Conservation (phyloP, 2,888 invertebrate species). For the Xestia c-nigrum region DNA sequence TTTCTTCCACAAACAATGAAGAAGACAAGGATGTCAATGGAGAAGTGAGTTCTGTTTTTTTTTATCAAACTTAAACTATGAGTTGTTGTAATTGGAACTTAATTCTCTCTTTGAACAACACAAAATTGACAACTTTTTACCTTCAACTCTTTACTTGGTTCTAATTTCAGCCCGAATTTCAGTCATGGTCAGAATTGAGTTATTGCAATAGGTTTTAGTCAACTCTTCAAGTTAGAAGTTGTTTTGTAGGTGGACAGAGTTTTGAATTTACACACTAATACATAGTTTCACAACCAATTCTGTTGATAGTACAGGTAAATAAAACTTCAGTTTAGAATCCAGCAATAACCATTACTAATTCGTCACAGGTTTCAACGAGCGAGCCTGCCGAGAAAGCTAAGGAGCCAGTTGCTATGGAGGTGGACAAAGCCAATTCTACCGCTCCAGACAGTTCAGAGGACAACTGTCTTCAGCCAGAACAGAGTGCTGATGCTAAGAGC, state of each 20-base stretch:
- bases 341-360: neutral
- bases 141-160: neutral
- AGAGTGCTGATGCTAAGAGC: constrained; percentile 80
- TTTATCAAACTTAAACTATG: neutral
- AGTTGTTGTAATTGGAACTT: neutral
- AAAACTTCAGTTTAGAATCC: neutral
- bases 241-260: neutral
- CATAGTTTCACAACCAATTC: neutral
- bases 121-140: neutral
- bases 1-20: constrained; percentile 88
- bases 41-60: constrained; percentile 77
- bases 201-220: neutral
- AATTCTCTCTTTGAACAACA: neutral
- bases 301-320: neutral
- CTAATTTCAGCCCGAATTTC: neutral
- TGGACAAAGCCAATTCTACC: constrained; percentile 77
- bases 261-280: neutral
- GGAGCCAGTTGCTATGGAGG: constrained; percentile 74
- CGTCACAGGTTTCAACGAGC: constrained; percentile 84
- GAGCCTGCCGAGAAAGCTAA: constrained; percentile 77
- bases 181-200: neutral
- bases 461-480: constrained; percentile 83
- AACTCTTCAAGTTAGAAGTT: neutral
- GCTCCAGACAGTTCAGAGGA: constrained; percentile 88
- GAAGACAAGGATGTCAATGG: constrained; percentile 86